Conservation (phyloP, 2,113 vertebrate species). For the Colaptes auratus region DNA sequence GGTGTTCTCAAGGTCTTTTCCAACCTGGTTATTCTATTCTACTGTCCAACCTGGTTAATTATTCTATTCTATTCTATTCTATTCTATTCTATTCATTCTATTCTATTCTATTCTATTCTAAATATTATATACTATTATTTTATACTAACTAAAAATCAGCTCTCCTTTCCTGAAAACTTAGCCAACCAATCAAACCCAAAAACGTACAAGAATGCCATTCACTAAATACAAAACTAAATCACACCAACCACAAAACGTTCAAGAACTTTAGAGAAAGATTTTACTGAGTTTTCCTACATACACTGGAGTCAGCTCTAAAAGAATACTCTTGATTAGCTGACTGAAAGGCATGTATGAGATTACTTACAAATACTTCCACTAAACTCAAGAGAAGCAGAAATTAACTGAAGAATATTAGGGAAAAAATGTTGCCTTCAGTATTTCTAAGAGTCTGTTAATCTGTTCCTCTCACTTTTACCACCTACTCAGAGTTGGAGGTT, state of each 20-base stretch:
- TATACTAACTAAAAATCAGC: background rate
- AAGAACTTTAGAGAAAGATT: background rate
- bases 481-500: background rate
- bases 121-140: background rate
- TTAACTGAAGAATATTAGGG: background rate
- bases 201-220: background rate
- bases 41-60: no score
- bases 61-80: no score
- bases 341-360: background rate
- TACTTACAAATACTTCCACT: background rate
- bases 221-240: background rate
- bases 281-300: background rate
- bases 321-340: background rate
- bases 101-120: no score
- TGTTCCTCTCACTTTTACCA: background rate
- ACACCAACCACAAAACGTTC: rapidly evolving
- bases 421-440: background rate
- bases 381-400: background rate
- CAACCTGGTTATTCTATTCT: no score
- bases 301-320: background rate
- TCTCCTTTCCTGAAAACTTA: background rate
- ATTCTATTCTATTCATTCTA: no score
- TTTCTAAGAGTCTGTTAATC: background rate
- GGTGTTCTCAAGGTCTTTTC: no score
- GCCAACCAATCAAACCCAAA: background rate